Percentiles rank a stretch among this genome's conserved stretches.
phyloP scores from a whole-genome alignment of 2,797 vertebrate genomes.

The Typhlichthys subterraneus region DNA sequence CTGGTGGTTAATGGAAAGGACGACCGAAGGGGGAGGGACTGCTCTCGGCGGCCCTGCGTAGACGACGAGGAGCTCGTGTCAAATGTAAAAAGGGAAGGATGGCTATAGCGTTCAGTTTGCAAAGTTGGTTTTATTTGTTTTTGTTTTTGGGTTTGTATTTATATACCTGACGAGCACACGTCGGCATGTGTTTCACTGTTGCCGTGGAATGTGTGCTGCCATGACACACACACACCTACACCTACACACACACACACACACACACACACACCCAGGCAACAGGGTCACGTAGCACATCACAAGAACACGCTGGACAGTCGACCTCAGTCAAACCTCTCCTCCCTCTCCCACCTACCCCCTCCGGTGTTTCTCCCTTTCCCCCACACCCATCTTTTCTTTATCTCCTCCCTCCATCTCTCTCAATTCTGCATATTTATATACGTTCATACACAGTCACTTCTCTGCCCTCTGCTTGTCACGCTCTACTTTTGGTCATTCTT shows the following conservation, averaged over 20 bases:
- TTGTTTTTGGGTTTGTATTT: slow-evolving; percentile 73
- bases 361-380: slow-evolving; percentile 20
- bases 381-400: slow-evolving; percentile 36
- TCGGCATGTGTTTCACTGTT: slow-evolving; percentile 79
- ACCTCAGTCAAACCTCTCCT: slow-evolving; percentile 69
- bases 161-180: slow-evolving; percentile 79
- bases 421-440: slow-evolving; percentile 69
- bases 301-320: slow-evolving; percentile 78
- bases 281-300: slow-evolving; percentile 78
- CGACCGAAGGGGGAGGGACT: slow-evolving; percentile 52
- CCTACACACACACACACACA: slow-evolving; percentile 17
- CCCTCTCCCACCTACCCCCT: slow-evolving; percentile 17
- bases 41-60: slow-evolving; percentile 35
- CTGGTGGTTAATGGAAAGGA: slow-evolving; percentile 50
- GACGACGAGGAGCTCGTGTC: slow-evolving; percentile 47
- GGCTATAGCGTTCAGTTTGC: slow-evolving; percentile 62
- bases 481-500: slow-evolving; percentile 28
- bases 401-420: slow-evolving; percentile 40
- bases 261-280: slow-evolving; percentile 51
- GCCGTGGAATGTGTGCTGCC: slow-evolving; percentile 71
- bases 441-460: slow-evolving; percentile 70
- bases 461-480: slow-evolving; percentile 17
- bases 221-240: slow-evolving; percentile 30
- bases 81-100: slow-evolving; percentile 74
- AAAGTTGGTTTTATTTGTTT: slow-evolving; percentile 63